These are phyloP conservation scores for Cettia cetti DNA, from an alignment of 2,113 vertebrate species.

Conservation along the genomic window DNA sequence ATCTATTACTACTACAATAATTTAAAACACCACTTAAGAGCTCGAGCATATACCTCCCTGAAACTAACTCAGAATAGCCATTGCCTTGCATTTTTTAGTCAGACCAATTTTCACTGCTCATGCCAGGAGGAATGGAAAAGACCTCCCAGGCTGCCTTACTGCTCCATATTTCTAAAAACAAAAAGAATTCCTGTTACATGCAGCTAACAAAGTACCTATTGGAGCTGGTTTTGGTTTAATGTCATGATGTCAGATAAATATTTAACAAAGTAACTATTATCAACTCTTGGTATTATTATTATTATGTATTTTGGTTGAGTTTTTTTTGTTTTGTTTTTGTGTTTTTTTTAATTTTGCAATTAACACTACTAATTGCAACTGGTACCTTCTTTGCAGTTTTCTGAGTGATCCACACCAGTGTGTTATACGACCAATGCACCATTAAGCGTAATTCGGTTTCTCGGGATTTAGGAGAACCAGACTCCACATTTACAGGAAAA, in stretches of 20 bases:
- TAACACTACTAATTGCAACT: neutral
- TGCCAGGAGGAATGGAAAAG: neutral
- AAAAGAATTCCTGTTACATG: neutral
- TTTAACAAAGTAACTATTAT: neutral
- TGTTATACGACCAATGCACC: neutral
- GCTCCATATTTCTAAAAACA: neutral
- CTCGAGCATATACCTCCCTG: neutral
- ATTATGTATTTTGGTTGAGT: no score
- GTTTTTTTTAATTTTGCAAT: neutral
- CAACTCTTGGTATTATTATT: neutral
- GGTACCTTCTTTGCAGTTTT: neutral
- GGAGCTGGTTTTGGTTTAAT: neutral
- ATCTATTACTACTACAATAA: neutral
- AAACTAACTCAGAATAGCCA: neutral
- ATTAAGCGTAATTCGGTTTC: no score
- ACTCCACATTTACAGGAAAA: neutral
- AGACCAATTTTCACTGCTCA: neutral
- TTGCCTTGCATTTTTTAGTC: neutral
- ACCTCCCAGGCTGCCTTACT: neutral
- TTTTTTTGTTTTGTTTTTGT: no score
- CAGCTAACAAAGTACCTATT: neutral
- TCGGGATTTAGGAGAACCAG: neutral
- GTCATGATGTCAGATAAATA: neutral
- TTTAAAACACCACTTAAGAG: neutral
- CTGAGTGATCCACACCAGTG: fast-evolving